phyloP scores from a whole-genome alignment of 2,113 vertebrate species.

The Hemicordylus capensis region DNA sequence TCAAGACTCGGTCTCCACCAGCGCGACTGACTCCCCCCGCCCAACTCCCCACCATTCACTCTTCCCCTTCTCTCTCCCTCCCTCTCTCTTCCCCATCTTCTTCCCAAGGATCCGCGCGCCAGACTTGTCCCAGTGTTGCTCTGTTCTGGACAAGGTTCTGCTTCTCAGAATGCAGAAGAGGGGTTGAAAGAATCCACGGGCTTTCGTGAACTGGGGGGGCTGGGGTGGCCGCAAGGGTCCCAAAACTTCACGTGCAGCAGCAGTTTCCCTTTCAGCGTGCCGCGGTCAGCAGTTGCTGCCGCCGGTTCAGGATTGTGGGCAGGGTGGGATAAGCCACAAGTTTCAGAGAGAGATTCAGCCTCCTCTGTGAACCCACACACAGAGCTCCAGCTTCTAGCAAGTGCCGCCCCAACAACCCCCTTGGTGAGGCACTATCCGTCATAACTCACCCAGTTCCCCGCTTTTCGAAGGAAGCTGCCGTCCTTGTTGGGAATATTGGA shows the following conservation, averaged over 20 bases:
- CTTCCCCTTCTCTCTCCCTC: no score
- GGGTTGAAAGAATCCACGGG: background rate
- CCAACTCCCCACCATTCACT: no score
- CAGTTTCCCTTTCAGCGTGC: background rate
- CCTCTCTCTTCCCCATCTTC: background rate
- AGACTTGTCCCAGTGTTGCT: background rate
- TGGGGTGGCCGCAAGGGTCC: constrained; percentile 25
- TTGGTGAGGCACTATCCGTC: background rate
- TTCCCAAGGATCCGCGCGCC: background rate
- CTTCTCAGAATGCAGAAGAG: constrained; percentile 20
- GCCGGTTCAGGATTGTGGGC: background rate
- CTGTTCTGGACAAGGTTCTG: background rate
- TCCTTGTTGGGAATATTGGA: background rate
- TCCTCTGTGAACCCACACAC: background rate
- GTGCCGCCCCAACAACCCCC: background rate
- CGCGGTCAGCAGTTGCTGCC: background rate
- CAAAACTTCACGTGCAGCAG: background rate
- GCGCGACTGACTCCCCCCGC: no score
- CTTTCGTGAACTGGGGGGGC: constrained; percentile 30
- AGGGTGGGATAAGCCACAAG: no score
- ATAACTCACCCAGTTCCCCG: background rate
- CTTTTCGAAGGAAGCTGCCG: background rate
- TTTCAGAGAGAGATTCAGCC: no score
- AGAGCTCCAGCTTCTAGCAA: background rate
- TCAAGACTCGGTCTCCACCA: no score